Conservation (phyloP, 2,888 invertebrate species). For the Caenorhabditis macrosperma region DNA sequence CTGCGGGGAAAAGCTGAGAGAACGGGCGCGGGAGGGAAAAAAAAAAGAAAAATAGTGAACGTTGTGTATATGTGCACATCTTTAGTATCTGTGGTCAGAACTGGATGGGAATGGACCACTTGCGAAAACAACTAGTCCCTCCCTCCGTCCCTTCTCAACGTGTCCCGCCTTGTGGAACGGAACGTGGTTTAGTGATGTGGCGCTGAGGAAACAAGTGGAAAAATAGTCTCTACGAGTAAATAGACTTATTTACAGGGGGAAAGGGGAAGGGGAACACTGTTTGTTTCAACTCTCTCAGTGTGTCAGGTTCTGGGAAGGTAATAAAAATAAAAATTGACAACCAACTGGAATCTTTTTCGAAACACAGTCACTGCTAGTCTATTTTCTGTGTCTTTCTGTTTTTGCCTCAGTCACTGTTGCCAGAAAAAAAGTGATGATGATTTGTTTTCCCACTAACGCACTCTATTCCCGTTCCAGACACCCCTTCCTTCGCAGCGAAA, state of each 20-base stretch:
- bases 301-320: slow-evolving; percentile 5
- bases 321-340: not conserved
- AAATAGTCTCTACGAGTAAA: not conserved
- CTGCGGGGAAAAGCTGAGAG: not conserved
- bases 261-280: not conserved
- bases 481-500: slow-evolving; percentile 23
- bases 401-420: slow-evolving; percentile 13
- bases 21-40: no score
- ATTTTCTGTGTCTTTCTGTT: not conserved
- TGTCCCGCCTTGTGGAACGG: slow-evolving; percentile 11
- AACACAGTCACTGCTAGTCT: slow-evolving; percentile 14
- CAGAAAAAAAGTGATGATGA: slow-evolving; percentile 10
- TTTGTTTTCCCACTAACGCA: slow-evolving; percentile 27
- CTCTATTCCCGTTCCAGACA: slow-evolving; percentile 35
- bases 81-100: slow-evolving; percentile 45
- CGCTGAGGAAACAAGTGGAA: not conserved
- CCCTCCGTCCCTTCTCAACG: no score
- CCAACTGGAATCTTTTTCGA: slow-evolving; percentile 6
- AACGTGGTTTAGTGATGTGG: not conserved
- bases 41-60: not conserved
- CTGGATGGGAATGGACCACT: slow-evolving; percentile 14
- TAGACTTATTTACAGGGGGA: not conserved
- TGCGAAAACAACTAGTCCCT: slow-evolving; percentile 38
- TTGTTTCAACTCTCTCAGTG: slow-evolving; percentile 5
- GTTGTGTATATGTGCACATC: slow-evolving; percentile 5